phyloP scores from a whole-genome alignment of 1,140 invertebrate species.

The Pogonomyrmex californicus region DNA sequence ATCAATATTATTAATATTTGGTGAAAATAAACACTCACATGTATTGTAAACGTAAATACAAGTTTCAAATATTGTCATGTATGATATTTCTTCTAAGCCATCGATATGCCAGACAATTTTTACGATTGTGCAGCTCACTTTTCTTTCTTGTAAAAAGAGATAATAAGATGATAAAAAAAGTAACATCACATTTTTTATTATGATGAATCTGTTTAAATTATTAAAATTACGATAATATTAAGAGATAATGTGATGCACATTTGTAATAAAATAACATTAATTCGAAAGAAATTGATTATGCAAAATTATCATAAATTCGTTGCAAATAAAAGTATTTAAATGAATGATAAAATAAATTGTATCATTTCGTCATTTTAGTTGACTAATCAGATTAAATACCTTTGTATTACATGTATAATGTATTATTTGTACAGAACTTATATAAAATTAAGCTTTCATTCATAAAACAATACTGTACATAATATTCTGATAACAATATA shows the following conservation, averaged over 20 bases:
- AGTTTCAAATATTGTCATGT: conserved; percentile 52
- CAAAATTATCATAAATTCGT: conserved; percentile 62
- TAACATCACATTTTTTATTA: neutral
- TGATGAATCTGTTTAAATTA: conserved; percentile 18
- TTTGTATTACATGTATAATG: neutral
- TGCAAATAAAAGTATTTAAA: conserved; percentile 55
- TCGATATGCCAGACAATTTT: neutral
- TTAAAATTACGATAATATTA: conserved; percentile 12
- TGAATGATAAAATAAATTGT: too few species aligned
- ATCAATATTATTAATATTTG: conserved; percentile 55
- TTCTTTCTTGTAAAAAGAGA: neutral
- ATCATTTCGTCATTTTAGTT: too few species aligned
- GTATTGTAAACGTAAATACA: conserved; percentile 41
- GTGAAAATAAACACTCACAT: conserved; percentile 47
- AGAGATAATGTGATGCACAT: neutral
- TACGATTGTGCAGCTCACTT: neutral
- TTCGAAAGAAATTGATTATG: conserved; percentile 40
- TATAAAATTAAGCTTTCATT: conserved; percentile 39
- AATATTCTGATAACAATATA: neutral
- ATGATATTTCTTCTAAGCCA: neutral
- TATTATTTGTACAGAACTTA: neutral
- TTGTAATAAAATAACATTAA: conserved; percentile 5
- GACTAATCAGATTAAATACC: neutral
- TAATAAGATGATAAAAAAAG: conserved; percentile 5
- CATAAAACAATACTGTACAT: conserved; percentile 35